These are phyloP conservation scores for Andrena bucephala DNA, from an alignment of 2,888 invertebrate species.

Conservation along the genomic window DNA sequence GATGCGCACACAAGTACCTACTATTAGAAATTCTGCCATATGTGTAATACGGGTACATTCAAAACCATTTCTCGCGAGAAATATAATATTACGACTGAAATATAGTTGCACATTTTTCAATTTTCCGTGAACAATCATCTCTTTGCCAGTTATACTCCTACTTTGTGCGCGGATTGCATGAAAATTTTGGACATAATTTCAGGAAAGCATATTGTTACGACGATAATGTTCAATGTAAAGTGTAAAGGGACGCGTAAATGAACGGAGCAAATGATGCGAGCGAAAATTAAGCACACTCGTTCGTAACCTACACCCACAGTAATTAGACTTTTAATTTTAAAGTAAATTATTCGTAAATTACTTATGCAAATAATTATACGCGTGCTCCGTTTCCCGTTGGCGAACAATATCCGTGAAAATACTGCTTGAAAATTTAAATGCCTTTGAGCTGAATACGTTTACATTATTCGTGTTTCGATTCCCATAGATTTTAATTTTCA, in stretches of 20 bases:
- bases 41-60: too few species aligned
- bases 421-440: conserved; percentile 62
- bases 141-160: too few species aligned
- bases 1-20: too few species aligned
- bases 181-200: conserved; percentile 11
- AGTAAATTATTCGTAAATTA: conserved; percentile 68
- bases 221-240: conserved; percentile 30
- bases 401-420: conserved; percentile 56
- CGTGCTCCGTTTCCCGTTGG: conserved; percentile 40
- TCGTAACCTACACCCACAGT: background rate
- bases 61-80: too few species aligned
- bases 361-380: conserved; percentile 46
- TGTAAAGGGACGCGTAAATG: conserved; percentile 24
- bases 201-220: conserved; percentile 14
- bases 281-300: conserved; percentile 20
- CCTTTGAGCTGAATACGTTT: conserved; percentile 47
- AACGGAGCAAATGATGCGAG: conserved; percentile 34
- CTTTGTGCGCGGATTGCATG: background rate
- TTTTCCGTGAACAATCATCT: background rate
- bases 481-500: conserved; percentile 33
- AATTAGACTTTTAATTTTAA: conserved; percentile 65
- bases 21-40: too few species aligned
- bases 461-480: conserved; percentile 43
- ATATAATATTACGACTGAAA: too few species aligned
- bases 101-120: background rate